Evolutionary conservation across 2,113 vertebrate genomes (phyloP), one percentile per base, ranked within the genome.

Genomic region (Phylloscopus whistleri): DNA sequence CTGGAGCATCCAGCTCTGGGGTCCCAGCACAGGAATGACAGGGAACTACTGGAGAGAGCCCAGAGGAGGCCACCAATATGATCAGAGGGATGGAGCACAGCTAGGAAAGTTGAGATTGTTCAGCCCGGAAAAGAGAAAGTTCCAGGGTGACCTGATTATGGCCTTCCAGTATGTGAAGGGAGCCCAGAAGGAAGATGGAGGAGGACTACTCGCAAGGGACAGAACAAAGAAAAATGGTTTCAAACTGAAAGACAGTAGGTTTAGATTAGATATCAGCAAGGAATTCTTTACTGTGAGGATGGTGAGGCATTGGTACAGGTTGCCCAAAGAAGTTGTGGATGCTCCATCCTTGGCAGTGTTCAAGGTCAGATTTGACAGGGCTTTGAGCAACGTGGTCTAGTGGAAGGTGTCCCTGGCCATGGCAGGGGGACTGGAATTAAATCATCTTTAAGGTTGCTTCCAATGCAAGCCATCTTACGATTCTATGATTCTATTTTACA

Each of bases 11-110:
- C 77, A 67, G 68, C 2, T 2, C 37, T 59, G 60, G 33, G 60
- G 7, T 23, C 10, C 31, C 77, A 11, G 68, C 44, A 74, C 2
- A 0, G 52, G 14, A 81, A 2, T 6, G 52, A 58, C 33, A 72
- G 26, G 23, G 19, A 41, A 5, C 33, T 70, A 39, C 4, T 16
- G 24, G 8, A 63, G 24, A 0, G 0, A 31, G 24, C 4, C 1
- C 35, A 30, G 49, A 63, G 41, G 21, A 53, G 16, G 16, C 1
- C 41, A 41, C 4, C 2, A 56, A 49, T 9, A 15, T 17, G 4
- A 22, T 41, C 1, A 72, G 4, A 15, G 20, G 17, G 30, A 9
- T 26, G 16, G 9, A 79, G 13, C 21, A 72, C 7, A 24, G 16
- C 49, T 35, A 26, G 41, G 13, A 49, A 26, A 64, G 15, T 3